Evolutionary conservation across 2,797 vertebrate species (phyloP), one percentile per base, ranked within the genome.

Genomic region (Sardinella longiceps): DNA sequence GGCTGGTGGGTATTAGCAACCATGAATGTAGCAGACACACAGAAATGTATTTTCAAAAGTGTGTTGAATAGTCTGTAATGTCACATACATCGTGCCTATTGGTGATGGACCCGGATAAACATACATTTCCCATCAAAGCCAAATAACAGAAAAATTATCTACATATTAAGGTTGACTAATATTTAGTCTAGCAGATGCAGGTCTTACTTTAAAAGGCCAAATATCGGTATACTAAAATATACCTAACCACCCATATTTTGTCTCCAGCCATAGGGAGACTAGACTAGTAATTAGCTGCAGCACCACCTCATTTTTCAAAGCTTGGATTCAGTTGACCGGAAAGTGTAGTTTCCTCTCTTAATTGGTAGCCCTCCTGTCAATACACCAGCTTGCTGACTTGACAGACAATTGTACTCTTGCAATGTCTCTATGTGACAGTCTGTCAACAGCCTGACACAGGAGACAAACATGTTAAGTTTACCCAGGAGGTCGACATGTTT

Each of bases 331-430:
- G 70, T 39, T 23, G 33, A 43, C 33, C 23, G 15, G 5, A 43
- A 6, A 77, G 5, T 43, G 70, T 37, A 10, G 70, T 77, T 43
- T 4, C 70, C 18, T n/a, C 7, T 20, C 15, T 43, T 77, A 37
- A 77, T 77, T 39, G 33, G 2, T 39, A 77, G 33, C 15, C 23
- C 70, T 43, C 18, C 6, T 43, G 37, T 77, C 37, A 77, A 77
- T 77, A 77, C 33, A 23, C 70, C 70, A 18, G 15, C 37, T 20
- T 77, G 70, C 70, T 77, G 70, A 77, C 70, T 77, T 18, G 18
- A 77, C 70, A 43, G 15, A 15, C 70, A 39, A 43, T 77, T 37
- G 10, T 77, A 43, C 39, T 77, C 28, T 5, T 43, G 70, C 14
- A 28, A 12, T 20, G 5, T 39, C 70, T 39, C 33, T 39, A 15